Base-by-base conservation (phyloP, 2,113 vertebrate species). In the Poeciliopsis retropinna region DNA sequence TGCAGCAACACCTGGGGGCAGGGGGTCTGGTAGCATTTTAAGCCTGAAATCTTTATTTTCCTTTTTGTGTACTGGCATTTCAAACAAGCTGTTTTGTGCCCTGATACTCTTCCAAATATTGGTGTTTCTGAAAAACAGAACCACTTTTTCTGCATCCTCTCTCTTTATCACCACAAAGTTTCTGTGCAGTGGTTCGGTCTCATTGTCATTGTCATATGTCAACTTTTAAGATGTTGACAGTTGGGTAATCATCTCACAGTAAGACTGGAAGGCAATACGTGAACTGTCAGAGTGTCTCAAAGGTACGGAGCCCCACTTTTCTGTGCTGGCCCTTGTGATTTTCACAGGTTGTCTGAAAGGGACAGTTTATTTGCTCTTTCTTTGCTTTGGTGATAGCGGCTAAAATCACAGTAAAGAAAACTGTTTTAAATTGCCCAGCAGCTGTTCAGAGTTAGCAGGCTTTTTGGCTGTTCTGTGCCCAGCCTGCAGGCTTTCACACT, bases 321-420 rank as follows among this genome's bases (percentile, higher is more conserved):
- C 71, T 37, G 22, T 31, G 54, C 79, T 71, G 75, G 39, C 80
- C 61, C 47, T 62, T 41, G n/a, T 73, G 72, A 70, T 3, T 64
- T 83, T 57, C 51, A 57, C 51, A 57, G 1, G 17, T n/a, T 57
- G 22, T n/a, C 51, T 57, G 51, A 25, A 10, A 57, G 22, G 51
- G 22, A 57, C 19, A n/a, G 51, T 47, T 5, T 2, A 27, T 37
- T 73, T n/a, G 34, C 28, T 34, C 47, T 85, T 64, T 65, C 63
- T 85, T 84, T 85, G 44, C 83, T 67, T 79, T 69, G 72, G 83
- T 78, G 67, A 94, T 94, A 91, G 95, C 90, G 91, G 87, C 86
- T 92, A 88, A 85, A 90, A 87, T 76, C 93, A 96, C 95, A 96
- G 96, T 96, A 94, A 92, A 93, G 94, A 93, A 94, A 95, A 19